A percentile compares a stretch with the other conserved stretches of the same genome.
Evolutionary conservation across 2,888 invertebrate genomes (phyloP).

Genomic region (Hypolimnas misippus): DNA sequence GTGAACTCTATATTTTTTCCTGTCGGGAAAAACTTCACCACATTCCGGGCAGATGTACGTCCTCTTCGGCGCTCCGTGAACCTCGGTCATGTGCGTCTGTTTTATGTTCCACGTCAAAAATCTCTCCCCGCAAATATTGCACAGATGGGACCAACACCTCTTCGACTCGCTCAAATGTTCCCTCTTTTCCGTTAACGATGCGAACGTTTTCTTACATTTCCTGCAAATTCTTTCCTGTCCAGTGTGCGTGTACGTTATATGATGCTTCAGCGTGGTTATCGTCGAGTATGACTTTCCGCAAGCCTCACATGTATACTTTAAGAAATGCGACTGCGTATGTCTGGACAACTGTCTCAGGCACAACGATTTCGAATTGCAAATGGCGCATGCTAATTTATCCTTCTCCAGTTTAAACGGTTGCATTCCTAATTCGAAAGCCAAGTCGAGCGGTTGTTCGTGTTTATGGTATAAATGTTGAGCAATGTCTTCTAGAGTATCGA

Average conservation of each 20-base stretch:
- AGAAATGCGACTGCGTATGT: slow-evolving; percentile 70
- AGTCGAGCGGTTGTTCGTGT: slow-evolving; percentile 59
- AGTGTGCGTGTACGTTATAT: slow-evolving; percentile 63
- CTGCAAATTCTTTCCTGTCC: slow-evolving; percentile 63
- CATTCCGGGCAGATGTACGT: slow-evolving; percentile 67
- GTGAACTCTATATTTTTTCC: slow-evolving; percentile 63
- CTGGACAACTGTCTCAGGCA: slow-evolving; percentile 66
- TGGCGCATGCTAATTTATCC: slow-evolving; percentile 61
- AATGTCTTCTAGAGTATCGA: slow-evolving; percentile 56
- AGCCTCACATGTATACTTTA: slow-evolving; percentile 69
- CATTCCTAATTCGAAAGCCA: slow-evolving; percentile 60
- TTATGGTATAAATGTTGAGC: slow-evolving; percentile 60
- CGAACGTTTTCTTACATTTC: slow-evolving; percentile 67
- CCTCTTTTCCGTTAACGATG: slow-evolving; percentile 59
- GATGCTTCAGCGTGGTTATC: slow-evolving; percentile 62
- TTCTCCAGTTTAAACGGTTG: slow-evolving; percentile 69
- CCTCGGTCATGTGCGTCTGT: slow-evolving; percentile 60
- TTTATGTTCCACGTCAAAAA: slow-evolving; percentile 65
- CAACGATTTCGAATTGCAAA: slow-evolving; percentile 61
- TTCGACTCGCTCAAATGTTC: slow-evolving; percentile 59
- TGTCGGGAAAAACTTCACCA: slow-evolving; percentile 57
- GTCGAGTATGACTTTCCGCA: slow-evolving; percentile 74
- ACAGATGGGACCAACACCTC: slow-evolving; percentile 68
- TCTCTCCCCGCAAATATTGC: slow-evolving; percentile 65
- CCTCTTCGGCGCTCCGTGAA: slow-evolving; percentile 60